A percentile compares a stretch with the other conserved stretches of the same genome.
These are phyloP conservation scores for Phthorimaea operculella DNA, from an alignment of 1,140 invertebrate species.

Conservation along the genomic window DNA sequence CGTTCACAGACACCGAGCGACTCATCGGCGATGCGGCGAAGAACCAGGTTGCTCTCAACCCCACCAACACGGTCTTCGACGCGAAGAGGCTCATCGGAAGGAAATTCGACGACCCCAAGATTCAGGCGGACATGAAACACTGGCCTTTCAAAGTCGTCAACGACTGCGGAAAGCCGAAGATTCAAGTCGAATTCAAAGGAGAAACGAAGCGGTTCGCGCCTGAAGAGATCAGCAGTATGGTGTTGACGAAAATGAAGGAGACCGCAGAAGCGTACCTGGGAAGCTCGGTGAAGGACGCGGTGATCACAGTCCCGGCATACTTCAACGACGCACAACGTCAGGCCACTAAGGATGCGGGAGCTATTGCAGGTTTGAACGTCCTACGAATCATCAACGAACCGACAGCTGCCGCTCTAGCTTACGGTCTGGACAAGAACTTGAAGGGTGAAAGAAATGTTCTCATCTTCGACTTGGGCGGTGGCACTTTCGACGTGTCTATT, in stretches of 20 bases:
- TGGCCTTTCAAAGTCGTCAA: constrained; percentile 68
- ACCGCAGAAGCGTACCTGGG: neutral
- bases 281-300: neutral
- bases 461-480: constrained; percentile 4
- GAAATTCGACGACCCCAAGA: constrained; percentile 72
- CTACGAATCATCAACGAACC: constrained; percentile 5
- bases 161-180: neutral
- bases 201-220: constrained; percentile 1
- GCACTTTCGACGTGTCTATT: constrained; percentile 1
- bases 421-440: constrained; percentile 1
- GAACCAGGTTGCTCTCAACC: constrained; percentile 6
- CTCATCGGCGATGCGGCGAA: constrained; percentile 55
- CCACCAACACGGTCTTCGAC: neutral
- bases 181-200: neutral
- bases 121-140: constrained; percentile 72
- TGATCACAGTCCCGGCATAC: neutral
- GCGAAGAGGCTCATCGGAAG: constrained; percentile 68
- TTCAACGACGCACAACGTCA: constrained; percentile 3
- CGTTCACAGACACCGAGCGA: neutral
- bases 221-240: constrained; percentile 1
- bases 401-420: constrained; percentile 1
- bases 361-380: constrained; percentile 1
- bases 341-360: constrained; percentile 1
- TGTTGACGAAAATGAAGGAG: neutral
- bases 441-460: neutral